phyloP scores from a whole-genome alignment of 2,888 invertebrate genomes.

The Lasioglossum villosulum region DNA sequence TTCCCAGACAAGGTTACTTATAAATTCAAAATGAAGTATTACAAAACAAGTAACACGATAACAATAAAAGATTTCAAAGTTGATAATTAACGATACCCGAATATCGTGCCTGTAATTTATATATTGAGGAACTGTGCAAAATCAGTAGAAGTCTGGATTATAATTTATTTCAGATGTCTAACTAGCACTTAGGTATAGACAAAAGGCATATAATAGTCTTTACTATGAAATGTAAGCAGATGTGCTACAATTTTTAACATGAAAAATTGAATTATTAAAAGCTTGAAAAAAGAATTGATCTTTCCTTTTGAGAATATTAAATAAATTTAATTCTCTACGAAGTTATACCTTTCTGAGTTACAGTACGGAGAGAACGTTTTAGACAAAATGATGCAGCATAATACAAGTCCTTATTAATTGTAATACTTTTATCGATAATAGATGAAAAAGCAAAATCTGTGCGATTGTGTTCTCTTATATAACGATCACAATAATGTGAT shows the following conservation, averaged over 20 bases:
- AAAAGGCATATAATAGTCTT: background rate
- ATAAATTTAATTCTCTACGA: background rate
- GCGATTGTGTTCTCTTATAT: background rate
- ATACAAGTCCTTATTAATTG: background rate
- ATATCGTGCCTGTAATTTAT: background rate
- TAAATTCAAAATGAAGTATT: background rate
- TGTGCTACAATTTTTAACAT: background rate
- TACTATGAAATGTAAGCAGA: background rate
- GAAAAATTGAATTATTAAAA: background rate
- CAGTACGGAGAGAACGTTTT: background rate
- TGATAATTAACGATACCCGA: background rate
- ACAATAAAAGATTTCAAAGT: too few relatives aligned
- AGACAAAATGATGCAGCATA: background rate
- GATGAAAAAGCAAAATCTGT: background rate
- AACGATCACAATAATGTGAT: background rate
- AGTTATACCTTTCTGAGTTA: background rate
- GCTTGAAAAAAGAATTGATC: background rate
- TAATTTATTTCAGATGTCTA: background rate
- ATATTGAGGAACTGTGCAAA: background rate
- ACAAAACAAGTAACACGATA: background rate
- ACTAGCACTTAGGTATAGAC: background rate
- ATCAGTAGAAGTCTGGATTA: background rate
- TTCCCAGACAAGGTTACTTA: constrained; percentile 3
- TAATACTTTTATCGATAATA: background rate
- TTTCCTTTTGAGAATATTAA: background rate